Base-by-base conservation (phyloP, 2,113 vertebrate genomes). In the Crotalus horridus region DNA sequence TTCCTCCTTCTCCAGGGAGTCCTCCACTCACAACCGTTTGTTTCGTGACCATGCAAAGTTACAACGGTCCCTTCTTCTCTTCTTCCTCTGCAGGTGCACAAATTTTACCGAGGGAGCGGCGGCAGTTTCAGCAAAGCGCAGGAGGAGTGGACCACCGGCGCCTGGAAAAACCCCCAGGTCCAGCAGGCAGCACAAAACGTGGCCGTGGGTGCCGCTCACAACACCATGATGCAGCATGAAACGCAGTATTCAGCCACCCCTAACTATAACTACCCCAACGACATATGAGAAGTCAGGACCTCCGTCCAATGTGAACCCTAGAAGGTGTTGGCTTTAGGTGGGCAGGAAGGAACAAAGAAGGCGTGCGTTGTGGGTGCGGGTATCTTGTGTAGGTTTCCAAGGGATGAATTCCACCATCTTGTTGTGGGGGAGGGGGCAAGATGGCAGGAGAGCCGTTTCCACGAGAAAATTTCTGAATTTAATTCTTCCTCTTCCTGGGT, bases 121-220 rank as follows among this genome's bases (percentile, higher is more conserved):
- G 99, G 99, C 3, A 99, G 99, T 94, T 97, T 99, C 98, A 99
- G 99, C 96, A 99, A 99, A 96, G 99, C 99, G 3, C 99, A 99
- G 95, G 99, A 99, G 94, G 99, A 99, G 97, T 99, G 99, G 99
- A 98, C 99, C 94, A 98, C 98, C 0, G 99, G 99, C 1, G 99
- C 99, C 0, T 99, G 99, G 99, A 99, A 99, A 97, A 99, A 99
- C 93, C 99, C 99, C 0, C 99, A 99, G 0, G 99, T 99, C 20
- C 99, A 99, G 95, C 97, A 99, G 96, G 99, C 99, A 0, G 99
- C 99, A 0, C 99, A 99, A 97, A 98, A 98, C 11, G 99, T 98
- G 0, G 99, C 99, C 1, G 98, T 99, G 97, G 99, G 99, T 3
- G 99, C 98, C 0, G 98, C 98, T 0, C 98, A 99, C 97, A 99